Evolutionary conservation across 1,140 invertebrate species (phyloP), one percentile per base, ranked within the genome.

Genomic region (Cyclargus thomasi): DNA sequence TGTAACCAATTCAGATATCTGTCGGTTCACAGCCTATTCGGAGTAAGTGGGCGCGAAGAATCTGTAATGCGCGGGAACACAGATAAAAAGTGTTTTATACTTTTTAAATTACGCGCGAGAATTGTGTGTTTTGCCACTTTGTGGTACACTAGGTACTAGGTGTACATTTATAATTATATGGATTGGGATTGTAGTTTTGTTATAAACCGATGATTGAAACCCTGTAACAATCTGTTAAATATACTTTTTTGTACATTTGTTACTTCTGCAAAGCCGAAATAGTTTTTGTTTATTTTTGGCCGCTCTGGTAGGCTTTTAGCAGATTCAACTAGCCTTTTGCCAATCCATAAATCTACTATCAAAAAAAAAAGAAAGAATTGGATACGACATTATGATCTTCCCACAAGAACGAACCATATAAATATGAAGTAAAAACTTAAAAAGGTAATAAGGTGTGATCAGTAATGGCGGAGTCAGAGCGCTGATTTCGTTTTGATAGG

Each of bases 401-500:
- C 8, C 10, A 47, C 39, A 62, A 62, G 62, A 67, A 63, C 39
- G 3, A 22, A 23, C 36, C 59, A 59, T 67, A 53, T 63, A 67
- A 63, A 67, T 36, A 63, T 63, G 53, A 29, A 63, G n/a, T n/a
- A n/a, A n/a, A n/a, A n/a, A n/a, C n/a, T n/a, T n/a, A 63, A 67
- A 67, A 63, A 66, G 65, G 22, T 57, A 66, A 66, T 66, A 47
- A 47, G 67, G 62, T 72, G 64, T 65, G 67, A 72, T 69, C 67
- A 64, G 67, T 69, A 72, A 72, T 69, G 66, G 70, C 70, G 47
- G 62, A 62, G 57, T 20, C 66, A 23, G 36, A 20, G 53, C 64
- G 64, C 65, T 72, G 67, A 72, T 72, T 78, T 81, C 76, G 67
- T 80, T 81, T 81, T 81, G 81, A 81, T 82, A 77, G 80, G 67